Percentiles rank a stretch among this genome's conserved stretches.
These are phyloP conservation scores for Lanius collurio DNA, from an alignment of 2,113 vertebrate genomes.

Conservation along the genomic window DNA sequence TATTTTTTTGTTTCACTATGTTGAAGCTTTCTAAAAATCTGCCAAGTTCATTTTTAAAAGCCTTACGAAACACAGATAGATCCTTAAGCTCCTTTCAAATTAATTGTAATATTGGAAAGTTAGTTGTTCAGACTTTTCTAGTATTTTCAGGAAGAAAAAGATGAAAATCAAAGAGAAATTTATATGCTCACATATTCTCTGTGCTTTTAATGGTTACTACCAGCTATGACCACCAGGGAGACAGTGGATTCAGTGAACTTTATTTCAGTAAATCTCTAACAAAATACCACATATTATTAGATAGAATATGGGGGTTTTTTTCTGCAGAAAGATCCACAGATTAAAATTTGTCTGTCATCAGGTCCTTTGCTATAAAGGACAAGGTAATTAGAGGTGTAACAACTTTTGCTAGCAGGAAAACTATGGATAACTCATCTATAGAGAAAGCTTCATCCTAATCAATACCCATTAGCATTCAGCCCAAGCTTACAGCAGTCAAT, in stretches of 20 bases:
- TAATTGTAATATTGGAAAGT: background rate
- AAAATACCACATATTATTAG: background rate
- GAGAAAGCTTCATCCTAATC: background rate
- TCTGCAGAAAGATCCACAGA: background rate
- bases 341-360: background rate
- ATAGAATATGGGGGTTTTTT: background rate
- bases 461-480: background rate
- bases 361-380: background rate
- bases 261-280: background rate
- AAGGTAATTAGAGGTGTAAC: background rate
- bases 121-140: background rate
- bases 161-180: background rate
- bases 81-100: background rate
- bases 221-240: background rate
- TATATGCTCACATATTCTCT: background rate
- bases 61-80: background rate
- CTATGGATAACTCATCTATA: background rate
- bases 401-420: background rate
- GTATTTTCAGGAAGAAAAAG: background rate
- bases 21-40: conserved; percentile 17
- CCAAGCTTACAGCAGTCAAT: background rate
- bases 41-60: conserved; percentile 1
- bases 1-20: background rate
- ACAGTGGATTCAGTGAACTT: background rate
- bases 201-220: background rate